These are phyloP conservation scores for Rhagoletis zephyria DNA, from an alignment of 1,140 invertebrate genomes.

Conservation along the genomic window DNA sequence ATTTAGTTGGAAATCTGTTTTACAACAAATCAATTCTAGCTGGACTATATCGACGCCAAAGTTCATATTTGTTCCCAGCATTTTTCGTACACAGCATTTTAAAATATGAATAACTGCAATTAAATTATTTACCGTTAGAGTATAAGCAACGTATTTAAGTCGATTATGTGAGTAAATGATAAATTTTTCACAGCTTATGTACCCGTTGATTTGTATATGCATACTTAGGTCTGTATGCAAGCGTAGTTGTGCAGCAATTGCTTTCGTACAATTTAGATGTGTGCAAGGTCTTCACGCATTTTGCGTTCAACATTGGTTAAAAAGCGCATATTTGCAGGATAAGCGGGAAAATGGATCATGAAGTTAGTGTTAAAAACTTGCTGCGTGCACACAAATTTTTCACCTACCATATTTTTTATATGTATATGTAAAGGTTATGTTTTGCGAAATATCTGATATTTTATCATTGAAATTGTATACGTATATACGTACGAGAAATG, in stretches of 20 bases:
- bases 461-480: constrained; percentile 33
- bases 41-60: background rate
- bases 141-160: constrained; percentile 40
- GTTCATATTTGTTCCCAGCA: background rate
- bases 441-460: background rate
- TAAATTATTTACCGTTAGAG: constrained; percentile 18
- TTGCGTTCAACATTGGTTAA: constrained; percentile 30
- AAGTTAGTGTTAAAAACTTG: constrained; percentile 24
- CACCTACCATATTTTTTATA: background rate
- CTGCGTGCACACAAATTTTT: constrained; percentile 21
- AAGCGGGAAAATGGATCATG: constrained; percentile 10
- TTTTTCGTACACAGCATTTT: constrained; percentile 23
- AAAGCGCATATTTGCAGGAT: constrained; percentile 40
- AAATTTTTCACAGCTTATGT: constrained; percentile 58
- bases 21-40: too few species aligned
- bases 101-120: background rate
- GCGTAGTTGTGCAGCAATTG: constrained; percentile 43
- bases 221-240: constrained; percentile 28
- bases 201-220: constrained; percentile 51
- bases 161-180: constrained; percentile 53
- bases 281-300: background rate
- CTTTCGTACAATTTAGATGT: constrained; percentile 34
- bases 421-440: constrained; percentile 29
- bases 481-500: background rate
- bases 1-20: background rate